Evolutionary conservation across 1,140 invertebrate species (phyloP), one percentile per base, ranked within the genome.

Genomic region (Contarinia nasturtii): DNA sequence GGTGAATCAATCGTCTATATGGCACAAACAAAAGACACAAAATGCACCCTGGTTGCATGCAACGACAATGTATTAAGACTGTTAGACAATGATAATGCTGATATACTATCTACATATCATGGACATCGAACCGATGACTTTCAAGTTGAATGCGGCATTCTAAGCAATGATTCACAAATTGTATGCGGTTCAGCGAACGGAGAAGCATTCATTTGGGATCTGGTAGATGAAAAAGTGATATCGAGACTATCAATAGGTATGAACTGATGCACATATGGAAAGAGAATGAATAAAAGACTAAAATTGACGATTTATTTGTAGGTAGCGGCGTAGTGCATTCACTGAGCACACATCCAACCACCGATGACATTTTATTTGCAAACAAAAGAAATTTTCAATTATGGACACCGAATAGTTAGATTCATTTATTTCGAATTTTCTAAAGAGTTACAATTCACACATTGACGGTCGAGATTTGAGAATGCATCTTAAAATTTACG

Each of bases 161-260:
- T 83, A 61, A 66, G 73, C 45, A 80, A 76, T 52, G 91, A 96
- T 62, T 82, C 77, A 27, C 74, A 81, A 51, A 75, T 96, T 43
- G 63, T 94, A 15, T 87, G 85, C 44, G 93, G 92, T 0, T 94
- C 91, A 1, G 78, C 79, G 34, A 81, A 86, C 57, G 90, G 91
- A 1, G 70, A 73, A 56, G 68, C 94, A 2, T 86, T 82, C 66
- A 74, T 82, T 53, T 98, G 89, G 88, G 86, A 94, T 64, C 67
- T 95, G 43, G 74, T 93, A 5, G 76, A 76, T 52, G 76, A 74
- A 22, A 75, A 74, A 54, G 66, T 84, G 27, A 57, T 77, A 0
- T 68, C 61, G 41, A 75, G 73, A 51, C 56, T 73, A 14, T 58
- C 56, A 15, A 63, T 67, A 33, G 60, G 66, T 52, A 64, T 57